A percentile compares a stretch with the other conserved stretches of the same genome.
Evolutionary conservation across 2,113 vertebrate genomes (phyloP).

Genomic region (Balaenoptera acutorostrata): DNA sequence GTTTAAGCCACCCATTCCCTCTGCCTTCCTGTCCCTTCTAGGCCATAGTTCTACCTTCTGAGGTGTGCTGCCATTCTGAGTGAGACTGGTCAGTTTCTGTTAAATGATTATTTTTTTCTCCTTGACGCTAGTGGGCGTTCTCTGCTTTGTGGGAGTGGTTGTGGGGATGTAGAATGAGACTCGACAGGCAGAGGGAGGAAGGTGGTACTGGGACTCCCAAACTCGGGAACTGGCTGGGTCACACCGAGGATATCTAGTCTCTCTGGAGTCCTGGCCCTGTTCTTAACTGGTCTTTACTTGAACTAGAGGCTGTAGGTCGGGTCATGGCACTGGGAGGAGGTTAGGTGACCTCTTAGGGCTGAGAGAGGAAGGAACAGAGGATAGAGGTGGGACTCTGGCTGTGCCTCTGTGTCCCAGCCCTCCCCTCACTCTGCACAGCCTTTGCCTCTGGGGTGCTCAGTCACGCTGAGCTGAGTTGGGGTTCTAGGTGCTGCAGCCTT

Average conservation of each 20-base stretch:
- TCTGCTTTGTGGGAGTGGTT: not conserved
- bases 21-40: not conserved
- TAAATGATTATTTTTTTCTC: not conserved
- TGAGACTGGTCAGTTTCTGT: not conserved
- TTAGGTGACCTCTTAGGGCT: not conserved
- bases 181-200: not conserved
- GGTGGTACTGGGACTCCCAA: not conserved
- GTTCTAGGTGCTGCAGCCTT: conserved; percentile 56
- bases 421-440: not conserved
- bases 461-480: conserved; percentile 12
- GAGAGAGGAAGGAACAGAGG: not conserved
- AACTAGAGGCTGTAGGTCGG: not conserved
- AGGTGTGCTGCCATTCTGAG: not conserved
- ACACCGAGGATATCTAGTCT: not conserved
- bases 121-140: not conserved
- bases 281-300: not conserved
- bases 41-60: not conserved
- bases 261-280: not conserved
- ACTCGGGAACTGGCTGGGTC: not conserved
- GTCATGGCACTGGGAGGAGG: not conserved
- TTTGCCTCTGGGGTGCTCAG: not conserved
- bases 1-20: not conserved
- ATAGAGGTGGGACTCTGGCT: rapidly evolving
- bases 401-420: not conserved
- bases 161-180: not conserved